A percentile compares a stretch with the other conserved stretches of the same genome.
phyloP scores from a whole-genome alignment of 1,140 invertebrate species.

The Meloidogyne exigua region DNA sequence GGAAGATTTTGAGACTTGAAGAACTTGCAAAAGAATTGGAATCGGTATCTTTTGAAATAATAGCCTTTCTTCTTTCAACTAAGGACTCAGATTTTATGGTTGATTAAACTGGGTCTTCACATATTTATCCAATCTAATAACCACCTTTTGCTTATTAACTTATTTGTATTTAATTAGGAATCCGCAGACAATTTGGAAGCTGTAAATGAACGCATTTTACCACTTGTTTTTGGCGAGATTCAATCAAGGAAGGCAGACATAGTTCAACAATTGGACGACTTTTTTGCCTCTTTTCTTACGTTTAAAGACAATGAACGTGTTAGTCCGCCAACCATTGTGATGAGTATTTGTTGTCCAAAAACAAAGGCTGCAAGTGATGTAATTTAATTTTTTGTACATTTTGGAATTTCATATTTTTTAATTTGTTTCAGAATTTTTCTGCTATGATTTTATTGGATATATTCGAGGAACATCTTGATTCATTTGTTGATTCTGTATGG shows the following conservation, averaged over 20 bases:
- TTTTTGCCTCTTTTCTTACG: conserved; percentile 19
- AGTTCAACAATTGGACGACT: conserved; percentile 17
- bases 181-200: conserved; percentile 17
- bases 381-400: background rate
- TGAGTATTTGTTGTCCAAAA: conserved; percentile 17
- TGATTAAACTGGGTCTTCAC: too few species aligned
- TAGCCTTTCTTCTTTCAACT: background rate
- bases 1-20: conserved; percentile 20
- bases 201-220: conserved; percentile 33
- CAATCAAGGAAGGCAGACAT: conserved; percentile 22
- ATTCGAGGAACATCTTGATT: conserved; percentile 21
- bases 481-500: conserved; percentile 32
- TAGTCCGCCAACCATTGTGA: conserved; percentile 7
- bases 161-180: conserved; percentile 3
- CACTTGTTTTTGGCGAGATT: conserved; percentile 23
- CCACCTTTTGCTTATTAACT: background rate
- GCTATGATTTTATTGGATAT: conserved; percentile 19
- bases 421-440: conserved; percentile 25
- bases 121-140: too few species aligned
- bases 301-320: conserved; percentile 29
- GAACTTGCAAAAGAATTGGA: conserved; percentile 18
- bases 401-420: background rate
- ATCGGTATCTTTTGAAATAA: background rate
- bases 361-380: conserved; percentile 21
- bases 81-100: background rate